Evolutionary conservation across 2,797 vertebrate genomes (phyloP).

Genomic region (Siniperca scherzeri): DNA sequence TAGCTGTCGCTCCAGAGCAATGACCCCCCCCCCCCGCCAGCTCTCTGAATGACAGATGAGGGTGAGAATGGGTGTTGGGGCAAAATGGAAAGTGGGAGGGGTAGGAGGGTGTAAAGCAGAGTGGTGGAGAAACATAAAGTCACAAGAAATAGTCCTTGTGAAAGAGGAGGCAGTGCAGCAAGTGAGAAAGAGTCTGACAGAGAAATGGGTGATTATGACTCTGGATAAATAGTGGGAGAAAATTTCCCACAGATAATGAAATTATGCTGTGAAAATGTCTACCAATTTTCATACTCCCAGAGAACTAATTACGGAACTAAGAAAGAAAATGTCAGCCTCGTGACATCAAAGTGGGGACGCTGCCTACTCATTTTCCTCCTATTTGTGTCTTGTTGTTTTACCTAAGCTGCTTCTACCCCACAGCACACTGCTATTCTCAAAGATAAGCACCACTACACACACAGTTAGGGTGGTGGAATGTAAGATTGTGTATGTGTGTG

Average conservation of each 20-base stretch:
- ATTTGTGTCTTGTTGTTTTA: constrained; percentile 73
- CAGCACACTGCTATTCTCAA: constrained; percentile 53
- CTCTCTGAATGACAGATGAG: constrained; percentile 77
- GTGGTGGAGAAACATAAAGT: constrained; percentile 41
- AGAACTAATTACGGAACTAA: constrained; percentile 80
- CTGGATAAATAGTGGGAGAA: constrained; percentile 63
- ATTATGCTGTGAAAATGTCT: constrained; percentile 69
- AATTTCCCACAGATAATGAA: constrained; percentile 73
- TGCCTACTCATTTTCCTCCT: constrained; percentile 63
- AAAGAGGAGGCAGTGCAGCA: constrained; percentile 30
- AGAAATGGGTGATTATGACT: constrained; percentile 46
- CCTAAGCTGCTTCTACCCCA: constrained; percentile 70
- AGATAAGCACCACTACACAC: constrained; percentile 60
- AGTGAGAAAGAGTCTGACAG: constrained; percentile 30
- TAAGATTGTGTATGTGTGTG: constrained; percentile 2
- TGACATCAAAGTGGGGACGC: constrained; percentile 76
- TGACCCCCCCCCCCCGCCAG: constrained; percentile 57
- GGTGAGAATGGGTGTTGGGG: constrained; percentile 66
- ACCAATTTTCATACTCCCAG: constrained; percentile 68
- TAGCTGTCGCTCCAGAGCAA: constrained; percentile 70
- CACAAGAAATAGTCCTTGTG: constrained; percentile 37
- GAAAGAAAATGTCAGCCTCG: constrained; percentile 72
- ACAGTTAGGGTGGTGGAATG: constrained; percentile 27
- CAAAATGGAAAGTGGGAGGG: constrained; percentile 53
- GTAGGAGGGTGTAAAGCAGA: constrained; percentile 27